Base-by-base conservation (phyloP, 2,888 invertebrate genomes). In the Oligia fasciuncula region DNA sequence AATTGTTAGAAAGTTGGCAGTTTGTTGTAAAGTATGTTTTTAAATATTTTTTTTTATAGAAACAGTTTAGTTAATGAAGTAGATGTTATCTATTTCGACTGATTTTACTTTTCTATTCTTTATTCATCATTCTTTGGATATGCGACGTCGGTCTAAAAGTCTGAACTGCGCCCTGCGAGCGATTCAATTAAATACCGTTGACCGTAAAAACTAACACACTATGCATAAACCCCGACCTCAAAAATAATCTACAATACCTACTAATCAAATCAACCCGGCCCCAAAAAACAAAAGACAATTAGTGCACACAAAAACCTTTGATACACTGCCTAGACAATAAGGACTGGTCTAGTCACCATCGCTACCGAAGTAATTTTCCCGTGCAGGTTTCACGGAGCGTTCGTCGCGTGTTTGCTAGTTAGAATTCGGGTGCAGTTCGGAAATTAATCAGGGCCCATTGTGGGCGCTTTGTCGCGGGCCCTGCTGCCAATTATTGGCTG, bases 361-460 rank as follows among this genome's bases (percentile, higher is more conserved):
- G 89, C 90, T 40, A 92, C 91, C 93, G 90, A 92, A 94, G 94
- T 95, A 94, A 95, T 95, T 95, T 94, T 90, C 92, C 90, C 93
- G 91, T 91, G 89, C 92, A 91, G 92, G 92, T 93, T 93, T 92
- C 93, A 91, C 91, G 90, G 91, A 91, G 91, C 87, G 86, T 77
- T 90, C 93, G 93, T 92, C 93, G 93, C 95, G 93, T 95, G 95
- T 96, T 96, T 95, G 95, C 94, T 95, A 95, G 95, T 96, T 96
- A 95, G 95, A 94, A 96, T 96, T 96, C 96, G 96, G 96, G 93
- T 93, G 95, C 94, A 96, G 96, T 96, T 96, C 95, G 95, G 94
- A 96, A 96, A 96, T 96, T 96, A 96, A 96, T 96, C 96, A 96
- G 95, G 90, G 93, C 92, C 95, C 94, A 96, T 96, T 96, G 96